phyloP scores from a whole-genome alignment of 1,140 invertebrate genomes.

The Drosophila sulfurigaster region DNA sequence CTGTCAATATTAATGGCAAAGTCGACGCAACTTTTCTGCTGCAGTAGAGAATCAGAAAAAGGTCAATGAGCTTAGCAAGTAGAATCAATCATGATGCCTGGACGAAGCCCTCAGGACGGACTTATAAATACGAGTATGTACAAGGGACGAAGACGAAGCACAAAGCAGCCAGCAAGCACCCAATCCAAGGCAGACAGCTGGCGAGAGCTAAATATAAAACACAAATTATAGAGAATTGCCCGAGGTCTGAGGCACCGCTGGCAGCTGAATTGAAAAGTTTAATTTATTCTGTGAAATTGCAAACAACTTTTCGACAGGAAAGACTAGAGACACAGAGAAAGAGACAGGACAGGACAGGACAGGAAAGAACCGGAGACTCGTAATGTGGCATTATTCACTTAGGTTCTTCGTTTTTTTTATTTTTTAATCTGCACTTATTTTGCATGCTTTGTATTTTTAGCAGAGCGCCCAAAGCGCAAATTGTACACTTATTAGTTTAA shows the following conservation, averaged over 20 bases:
- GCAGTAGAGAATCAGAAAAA: conserved; percentile 36
- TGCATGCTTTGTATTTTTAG: conserved; percentile 10
- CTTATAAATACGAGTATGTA: conserved; percentile 36
- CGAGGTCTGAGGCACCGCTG: not conserved
- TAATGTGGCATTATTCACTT: conserved; percentile 52
- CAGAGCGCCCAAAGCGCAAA: conserved; percentile 11
- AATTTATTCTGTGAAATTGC: conserved; percentile 39
- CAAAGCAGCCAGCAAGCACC: conserved; percentile 1
- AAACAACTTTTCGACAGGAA: conserved; percentile 26
- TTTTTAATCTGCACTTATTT: conserved; percentile 34
- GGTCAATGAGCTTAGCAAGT: conserved; percentile 61
- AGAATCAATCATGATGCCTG: conserved; percentile 46
- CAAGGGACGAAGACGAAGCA: conserved; percentile 2
- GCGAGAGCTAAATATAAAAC: conserved; percentile 69
- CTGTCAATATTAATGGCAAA: not conserved
- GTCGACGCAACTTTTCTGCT: not conserved
- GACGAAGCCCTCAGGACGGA: conserved; percentile 43
- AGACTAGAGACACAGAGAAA: not conserved
- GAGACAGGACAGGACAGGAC: conserved; percentile 1
- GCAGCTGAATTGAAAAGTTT: conserved; percentile 38
- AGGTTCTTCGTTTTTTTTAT: not conserved
- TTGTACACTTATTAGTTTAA: conserved; percentile 22
- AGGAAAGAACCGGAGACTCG: not conserved
- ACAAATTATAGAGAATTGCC: conserved; percentile 49
- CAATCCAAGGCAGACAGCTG: not conserved